Evolutionary conservation across 2,888 invertebrate genomes (phyloP).

Genomic region (Escarpia spicata): DNA sequence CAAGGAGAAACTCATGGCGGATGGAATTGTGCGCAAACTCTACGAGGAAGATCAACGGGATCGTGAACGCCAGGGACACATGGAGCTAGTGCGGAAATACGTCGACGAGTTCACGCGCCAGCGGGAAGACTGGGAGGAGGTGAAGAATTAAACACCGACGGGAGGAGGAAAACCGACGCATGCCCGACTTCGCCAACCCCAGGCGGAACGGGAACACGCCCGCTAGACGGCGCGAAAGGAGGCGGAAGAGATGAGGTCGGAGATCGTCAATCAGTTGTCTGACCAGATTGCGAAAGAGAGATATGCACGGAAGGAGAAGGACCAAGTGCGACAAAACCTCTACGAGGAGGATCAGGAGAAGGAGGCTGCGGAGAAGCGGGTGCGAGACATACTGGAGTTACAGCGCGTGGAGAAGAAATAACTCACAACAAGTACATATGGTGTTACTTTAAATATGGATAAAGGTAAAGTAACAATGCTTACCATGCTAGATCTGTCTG

Average conservation of each 20-base stretch:
- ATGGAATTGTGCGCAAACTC: no score
- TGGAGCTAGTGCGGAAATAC: constrained; percentile 58
- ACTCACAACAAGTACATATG: no score
- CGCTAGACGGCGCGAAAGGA: constrained; percentile 57
- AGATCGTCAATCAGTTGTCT: constrained; percentile 57
- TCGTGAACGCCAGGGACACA: constrained; percentile 54
- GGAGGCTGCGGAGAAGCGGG: no score
- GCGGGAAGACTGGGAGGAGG: constrained; percentile 60
- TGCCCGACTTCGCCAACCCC: constrained; percentile 56
- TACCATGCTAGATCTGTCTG: no score
- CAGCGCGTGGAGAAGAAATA: no score
- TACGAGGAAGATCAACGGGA: constrained; percentile 47
- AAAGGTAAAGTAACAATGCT: no score
- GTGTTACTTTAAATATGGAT: no score
- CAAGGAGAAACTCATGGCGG: no score
- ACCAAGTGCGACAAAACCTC: constrained; percentile 61
- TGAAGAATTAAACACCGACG: constrained; percentile 53
- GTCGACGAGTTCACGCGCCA: constrained; percentile 62
- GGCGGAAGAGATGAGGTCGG: constrained; percentile 54
- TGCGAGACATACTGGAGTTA: no score
- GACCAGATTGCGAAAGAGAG: constrained; percentile 65
- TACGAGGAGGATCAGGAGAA: constrained; percentile 62
- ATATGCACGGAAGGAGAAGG: constrained; percentile 61
- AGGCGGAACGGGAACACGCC: constrained; percentile 26
- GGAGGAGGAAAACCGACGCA: constrained; percentile 62